Conservation (phyloP, 2,113 vertebrate genomes). For the Strix uralensis region DNA sequence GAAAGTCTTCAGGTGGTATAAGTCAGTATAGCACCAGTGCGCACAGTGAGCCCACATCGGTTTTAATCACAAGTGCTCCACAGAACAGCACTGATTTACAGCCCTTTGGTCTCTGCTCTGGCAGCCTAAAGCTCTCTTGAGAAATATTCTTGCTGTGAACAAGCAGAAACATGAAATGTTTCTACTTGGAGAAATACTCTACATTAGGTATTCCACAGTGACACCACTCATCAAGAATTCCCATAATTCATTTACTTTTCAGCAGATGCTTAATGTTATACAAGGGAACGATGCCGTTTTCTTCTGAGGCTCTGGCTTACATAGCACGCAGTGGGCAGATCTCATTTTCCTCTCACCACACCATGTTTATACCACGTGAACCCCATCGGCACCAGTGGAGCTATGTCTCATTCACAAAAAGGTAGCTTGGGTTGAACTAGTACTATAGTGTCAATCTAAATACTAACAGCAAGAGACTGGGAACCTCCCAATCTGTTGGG, state of each 20-base stretch:
- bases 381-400: accelerated
- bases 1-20: not conserved
- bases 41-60: not conserved
- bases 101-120: not conserved
- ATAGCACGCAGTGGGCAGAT: not conserved
- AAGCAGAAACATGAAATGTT: not conserved
- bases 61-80: not conserved
- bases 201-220: not conserved
- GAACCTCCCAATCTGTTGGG: not conserved
- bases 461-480: not conserved
- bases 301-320: not conserved
- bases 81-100: not conserved
- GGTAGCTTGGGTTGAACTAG: not conserved
- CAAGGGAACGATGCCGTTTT: not conserved
- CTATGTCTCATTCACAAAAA: not conserved
- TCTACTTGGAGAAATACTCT: not conserved
- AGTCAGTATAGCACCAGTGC: not conserved
- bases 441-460: not conserved
- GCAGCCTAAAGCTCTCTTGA: not conserved
- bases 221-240: not conserved
- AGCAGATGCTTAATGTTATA: not conserved
- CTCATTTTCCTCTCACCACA: not conserved
- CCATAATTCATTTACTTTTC: not conserved
- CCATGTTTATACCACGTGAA: not conserved
- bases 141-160: not conserved